phyloP scores from a whole-genome alignment of 2,888 invertebrate species.

The Stenichneumon culpator region DNA sequence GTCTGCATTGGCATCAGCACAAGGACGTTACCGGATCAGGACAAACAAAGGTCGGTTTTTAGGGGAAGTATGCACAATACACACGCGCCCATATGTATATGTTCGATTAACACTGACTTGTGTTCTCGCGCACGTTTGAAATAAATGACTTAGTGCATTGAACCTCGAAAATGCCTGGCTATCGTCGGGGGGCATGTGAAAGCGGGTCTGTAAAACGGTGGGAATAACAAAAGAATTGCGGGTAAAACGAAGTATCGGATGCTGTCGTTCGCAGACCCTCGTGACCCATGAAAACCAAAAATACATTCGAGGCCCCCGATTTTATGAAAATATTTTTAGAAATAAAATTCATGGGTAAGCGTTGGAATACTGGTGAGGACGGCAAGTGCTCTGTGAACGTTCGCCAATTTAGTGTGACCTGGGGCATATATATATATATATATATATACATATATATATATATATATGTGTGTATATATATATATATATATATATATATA shows the following conservation, averaged over 20 bases:
- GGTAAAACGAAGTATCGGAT: background rate
- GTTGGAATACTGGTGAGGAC: background rate
- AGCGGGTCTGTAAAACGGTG: background rate
- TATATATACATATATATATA: background rate
- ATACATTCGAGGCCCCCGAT: background rate
- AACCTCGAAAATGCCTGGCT: background rate
- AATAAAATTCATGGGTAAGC: background rate
- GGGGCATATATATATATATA: background rate
- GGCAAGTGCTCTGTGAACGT: background rate
- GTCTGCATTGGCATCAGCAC: no score
- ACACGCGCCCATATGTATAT: background rate
- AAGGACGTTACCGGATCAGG: no score
- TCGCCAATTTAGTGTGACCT: constrained; percentile 1
- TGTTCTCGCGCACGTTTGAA: background rate
- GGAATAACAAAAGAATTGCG: constrained; percentile 8
- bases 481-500: background rate
- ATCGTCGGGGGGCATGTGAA: background rate
- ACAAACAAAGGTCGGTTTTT: no score
- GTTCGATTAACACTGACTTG: no score
- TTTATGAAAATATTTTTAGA: background rate
- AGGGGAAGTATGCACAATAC: background rate
- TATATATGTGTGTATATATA: background rate
- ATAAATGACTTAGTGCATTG: constrained; percentile 9
- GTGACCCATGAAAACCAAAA: background rate
- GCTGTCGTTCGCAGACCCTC: background rate